phyloP scores from a whole-genome alignment of 1,140 invertebrate genomes.

The Asbolus verrucosus region DNA sequence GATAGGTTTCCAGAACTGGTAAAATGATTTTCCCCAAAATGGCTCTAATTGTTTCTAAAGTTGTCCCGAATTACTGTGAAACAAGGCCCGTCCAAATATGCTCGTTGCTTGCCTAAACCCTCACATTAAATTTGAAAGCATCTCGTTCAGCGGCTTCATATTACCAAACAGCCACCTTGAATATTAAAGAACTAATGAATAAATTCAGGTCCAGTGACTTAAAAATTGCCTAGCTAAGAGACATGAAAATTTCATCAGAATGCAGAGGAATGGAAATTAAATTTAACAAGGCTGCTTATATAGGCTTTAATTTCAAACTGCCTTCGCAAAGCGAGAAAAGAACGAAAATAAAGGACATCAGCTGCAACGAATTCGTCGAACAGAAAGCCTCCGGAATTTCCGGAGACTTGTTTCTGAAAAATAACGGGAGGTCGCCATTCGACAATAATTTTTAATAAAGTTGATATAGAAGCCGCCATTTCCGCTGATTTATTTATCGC shows the following conservation, averaged over 20 bases:
- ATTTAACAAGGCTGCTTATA: neutral
- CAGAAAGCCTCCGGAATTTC: no score
- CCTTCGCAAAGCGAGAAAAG: neutral
- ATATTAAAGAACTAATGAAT: slow-evolving; percentile 21
- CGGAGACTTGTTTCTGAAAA: no score
- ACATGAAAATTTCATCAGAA: slow-evolving; percentile 14
- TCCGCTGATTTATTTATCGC: no score
- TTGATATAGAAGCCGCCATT: no score
- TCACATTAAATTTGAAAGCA: neutral
- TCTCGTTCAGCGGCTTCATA: slow-evolving; percentile 10
- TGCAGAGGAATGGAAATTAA: slow-evolving; percentile 17
- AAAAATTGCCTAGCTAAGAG: neutral
- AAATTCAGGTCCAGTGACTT: slow-evolving; percentile 4
- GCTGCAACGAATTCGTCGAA: neutral
- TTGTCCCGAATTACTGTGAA: neutral
- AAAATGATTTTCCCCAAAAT: neutral
- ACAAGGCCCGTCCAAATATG: neutral
- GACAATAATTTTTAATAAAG: no score
- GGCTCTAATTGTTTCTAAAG: slow-evolving; percentile 9
- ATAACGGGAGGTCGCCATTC: no score
- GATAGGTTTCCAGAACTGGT: neutral
- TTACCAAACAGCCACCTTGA: neutral
- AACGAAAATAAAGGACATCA: slow-evolving; percentile 5
- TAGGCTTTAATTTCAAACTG: neutral
- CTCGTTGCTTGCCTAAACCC: neutral